Base-by-base conservation (phyloP, 1,140 invertebrate species). In the Drosophila lowei region DNA sequence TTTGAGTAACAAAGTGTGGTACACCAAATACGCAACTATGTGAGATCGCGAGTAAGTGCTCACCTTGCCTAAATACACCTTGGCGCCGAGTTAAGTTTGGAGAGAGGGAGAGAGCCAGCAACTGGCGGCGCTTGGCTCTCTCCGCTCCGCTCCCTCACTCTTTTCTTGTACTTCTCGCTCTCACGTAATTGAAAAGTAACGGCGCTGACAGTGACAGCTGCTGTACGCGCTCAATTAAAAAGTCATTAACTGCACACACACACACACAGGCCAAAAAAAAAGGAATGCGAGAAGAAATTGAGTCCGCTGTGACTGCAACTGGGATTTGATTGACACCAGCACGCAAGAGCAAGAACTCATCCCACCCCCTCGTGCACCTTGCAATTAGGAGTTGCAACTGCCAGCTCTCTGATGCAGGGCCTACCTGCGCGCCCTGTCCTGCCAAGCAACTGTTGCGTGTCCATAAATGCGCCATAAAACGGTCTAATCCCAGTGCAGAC, bases 181-280 rank as follows among this genome's bases (percentile, higher is more conserved):
- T 16, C 42, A 15, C 15, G 16, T 62, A 85, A 80, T 74, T 72
- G 75, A 77, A 81, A 88, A 75, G 70, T 68, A 86, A 86, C 77
- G 83, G 81, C 83, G 83, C 74, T 78, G 77, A 44, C 59, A 66
- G 79, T 71, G 81, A 75, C 83, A 86, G 83, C 73, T 86, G 83
- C 73, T 86, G 83, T 78, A 88, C 64, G 77, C 62, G 83, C 83
- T 81, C 81, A 86, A 86, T 86, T 86, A 86, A 86, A 86, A 86
- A 86, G 81, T 86, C 81, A 86, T 86, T 86, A 86, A 81, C 81
- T 77, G 73, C 46, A 58, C 61, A 54, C 75, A 70, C 28, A 74
- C 43, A 60, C 9, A 41, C n/a, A 16, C 15, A 15, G 52, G 52
- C 34, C 44, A 49, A 50, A 43, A 9, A 9, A 67, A 47, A 54